Evolutionary conservation across 2,113 vertebrate genomes (phyloP).

Genomic region (Todiramphus saurophagus): DNA sequence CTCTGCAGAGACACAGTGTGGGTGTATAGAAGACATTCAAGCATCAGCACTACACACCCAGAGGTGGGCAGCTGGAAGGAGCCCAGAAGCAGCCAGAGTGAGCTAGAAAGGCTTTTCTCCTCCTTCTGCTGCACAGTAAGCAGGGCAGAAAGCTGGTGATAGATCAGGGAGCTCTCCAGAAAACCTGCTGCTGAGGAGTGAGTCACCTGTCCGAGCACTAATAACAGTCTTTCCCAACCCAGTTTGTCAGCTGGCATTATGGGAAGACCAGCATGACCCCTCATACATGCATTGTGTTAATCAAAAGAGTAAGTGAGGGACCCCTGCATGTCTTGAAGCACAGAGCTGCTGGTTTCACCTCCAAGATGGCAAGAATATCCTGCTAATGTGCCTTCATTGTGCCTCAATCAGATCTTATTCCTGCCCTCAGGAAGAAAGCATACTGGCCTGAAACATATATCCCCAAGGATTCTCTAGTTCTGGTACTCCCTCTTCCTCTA

Average conservation of each 20-base stretch:
- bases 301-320: background rate
- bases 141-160: background rate
- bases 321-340: background rate
- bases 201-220: background rate
- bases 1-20: background rate
- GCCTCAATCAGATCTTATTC: background rate
- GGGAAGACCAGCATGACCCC: background rate
- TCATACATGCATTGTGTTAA: background rate
- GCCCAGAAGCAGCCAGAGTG: background rate
- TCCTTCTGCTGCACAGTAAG: background rate
- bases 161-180: background rate
- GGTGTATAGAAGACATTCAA: background rate
- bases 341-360: background rate
- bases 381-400: accelerated
- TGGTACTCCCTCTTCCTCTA: background rate
- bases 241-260: background rate
- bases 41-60: background rate
- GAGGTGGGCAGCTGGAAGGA: background rate
- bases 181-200: background rate
- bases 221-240: background rate
- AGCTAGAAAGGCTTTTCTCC: background rate
- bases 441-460: background rate
- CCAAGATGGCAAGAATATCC: background rate
- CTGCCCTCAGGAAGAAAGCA: background rate
- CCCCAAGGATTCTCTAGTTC: background rate